These are phyloP conservation scores for Colius striatus DNA, from an alignment of 2,113 vertebrate species.

Conservation along the genomic window DNA sequence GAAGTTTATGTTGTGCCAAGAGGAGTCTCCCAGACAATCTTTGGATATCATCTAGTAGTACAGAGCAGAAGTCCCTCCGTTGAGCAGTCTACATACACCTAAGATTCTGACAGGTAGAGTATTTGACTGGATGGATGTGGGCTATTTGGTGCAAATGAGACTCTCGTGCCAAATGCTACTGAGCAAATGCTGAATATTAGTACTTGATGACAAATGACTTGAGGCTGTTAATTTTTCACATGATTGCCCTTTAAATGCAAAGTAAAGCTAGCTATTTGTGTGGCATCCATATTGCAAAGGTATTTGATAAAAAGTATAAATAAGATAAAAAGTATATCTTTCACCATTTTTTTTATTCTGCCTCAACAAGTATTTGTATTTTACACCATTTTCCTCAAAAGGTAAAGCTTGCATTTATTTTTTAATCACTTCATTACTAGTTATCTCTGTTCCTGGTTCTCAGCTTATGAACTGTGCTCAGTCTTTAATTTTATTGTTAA, in stretches of 20 bases:
- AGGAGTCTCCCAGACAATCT: background rate
- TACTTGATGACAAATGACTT: background rate
- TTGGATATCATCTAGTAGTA: background rate
- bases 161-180: background rate
- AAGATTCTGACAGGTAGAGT: background rate
- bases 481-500: background rate
- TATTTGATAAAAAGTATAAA: background rate
- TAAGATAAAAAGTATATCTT: background rate
- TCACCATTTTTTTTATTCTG: background rate
- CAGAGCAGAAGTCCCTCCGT: rapidly evolving
- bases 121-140: background rate
- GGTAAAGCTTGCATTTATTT: background rate
- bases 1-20: background rate
- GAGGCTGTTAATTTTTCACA: background rate
- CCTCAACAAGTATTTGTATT: background rate
- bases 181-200: background rate
- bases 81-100: background rate
- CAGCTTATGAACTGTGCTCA: background rate
- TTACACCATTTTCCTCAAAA: background rate
- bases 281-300: background rate
- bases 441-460: background rate
- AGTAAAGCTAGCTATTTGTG: background rate
- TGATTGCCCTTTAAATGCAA: background rate
- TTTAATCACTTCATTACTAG: background rate
- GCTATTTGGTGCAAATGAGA: background rate